Evolutionary conservation across 2,113 vertebrate species (phyloP), one percentile per base, ranked within the genome.

Genomic region (Heteronetta atricapilla): DNA sequence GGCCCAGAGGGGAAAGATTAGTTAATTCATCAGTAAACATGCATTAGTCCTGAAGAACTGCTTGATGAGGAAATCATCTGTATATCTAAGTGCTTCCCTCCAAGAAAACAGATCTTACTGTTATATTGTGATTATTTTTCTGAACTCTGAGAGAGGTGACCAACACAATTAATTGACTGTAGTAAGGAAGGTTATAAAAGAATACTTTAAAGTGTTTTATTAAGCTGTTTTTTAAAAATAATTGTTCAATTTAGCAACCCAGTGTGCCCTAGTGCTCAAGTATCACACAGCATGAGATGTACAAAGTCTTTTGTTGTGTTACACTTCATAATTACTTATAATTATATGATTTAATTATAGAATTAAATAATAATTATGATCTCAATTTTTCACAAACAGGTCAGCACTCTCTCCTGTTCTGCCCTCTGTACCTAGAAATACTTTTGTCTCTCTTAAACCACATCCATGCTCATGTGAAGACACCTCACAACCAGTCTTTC

Each of bases 191-290:
- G 20, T 23, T 31, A 74, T 28, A 79, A 78, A 82, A n/a, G 28
- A 86, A 70, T 5, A 33, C 62, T 60, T 83, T n/a, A 22, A 50
- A 26, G 40, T 55, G 42, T 87, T 87, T 44, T 90, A 48, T 63
- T 84, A 72, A 55, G 28, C 31, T 75, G 12, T 84, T 44, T 95
- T 95, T 88, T 70, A 79, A 79, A 82, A 86, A 93, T 60, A 94
- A 64, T 81, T 50, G 80, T 74, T 94, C 92, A 44, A 19, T 94
- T 97, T 90, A 94, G 82, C 68, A 95, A 96, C 96, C 81, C n/a
- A 10, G 40, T 50, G 38, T 36, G 88, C 26, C n/a, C 83, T 84
- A 44, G 25, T 36, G 17, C 95, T 75, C 52, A 92, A 81, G 50
- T 18, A 59, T 80, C 77, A 86, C 29, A 63, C 40, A 19, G 20